Percentiles rank a stretch among this genome's conserved stretches.
Conservation (phyloP, 2,888 invertebrate species). For the Falcaria lacertinaria region DNA sequence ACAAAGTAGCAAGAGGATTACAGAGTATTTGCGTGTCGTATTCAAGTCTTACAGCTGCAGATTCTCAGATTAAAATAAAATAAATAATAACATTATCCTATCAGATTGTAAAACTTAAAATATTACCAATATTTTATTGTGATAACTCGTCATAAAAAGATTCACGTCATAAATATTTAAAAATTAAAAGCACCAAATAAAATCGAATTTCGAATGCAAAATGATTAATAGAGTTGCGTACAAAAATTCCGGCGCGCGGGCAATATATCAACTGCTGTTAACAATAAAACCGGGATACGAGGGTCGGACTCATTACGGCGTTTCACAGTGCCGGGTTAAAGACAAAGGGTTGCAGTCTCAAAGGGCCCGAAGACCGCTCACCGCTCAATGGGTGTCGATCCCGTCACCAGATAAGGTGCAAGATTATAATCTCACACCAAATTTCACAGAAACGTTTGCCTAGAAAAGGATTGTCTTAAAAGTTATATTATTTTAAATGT, state of each 20-base stretch:
- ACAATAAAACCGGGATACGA: constrained; percentile 30
- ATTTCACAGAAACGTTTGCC: constrained; percentile 67
- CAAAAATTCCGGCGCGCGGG: constrained; percentile 21
- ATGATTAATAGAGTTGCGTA: constrained; percentile 25
- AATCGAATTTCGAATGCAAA: constrained; percentile 21
- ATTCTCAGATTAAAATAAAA: no score
- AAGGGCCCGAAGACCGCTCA: constrained; percentile 46
- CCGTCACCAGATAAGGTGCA: constrained; percentile 50
- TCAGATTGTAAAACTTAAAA: no score
- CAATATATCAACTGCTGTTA: constrained; percentile 35
- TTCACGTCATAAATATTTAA: not conserved
- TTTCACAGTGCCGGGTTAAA: constrained; percentile 48
- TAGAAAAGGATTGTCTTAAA: no score
- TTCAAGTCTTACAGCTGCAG: no score
- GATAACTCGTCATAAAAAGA: no score
- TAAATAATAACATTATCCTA: no score
- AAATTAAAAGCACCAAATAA: constrained; percentile 6
- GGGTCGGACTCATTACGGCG: constrained; percentile 40
- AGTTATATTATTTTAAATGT: no score
- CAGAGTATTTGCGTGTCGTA: no score
- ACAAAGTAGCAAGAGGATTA: not conserved
- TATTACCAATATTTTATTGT: no score
- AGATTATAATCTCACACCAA: constrained; percentile 72
- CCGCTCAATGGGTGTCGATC: constrained; percentile 60
- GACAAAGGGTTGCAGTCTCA: constrained; percentile 48